These are phyloP conservation scores for Crotalus tigris DNA, from an alignment of 2,113 vertebrate genomes.

Conservation along the genomic window DNA sequence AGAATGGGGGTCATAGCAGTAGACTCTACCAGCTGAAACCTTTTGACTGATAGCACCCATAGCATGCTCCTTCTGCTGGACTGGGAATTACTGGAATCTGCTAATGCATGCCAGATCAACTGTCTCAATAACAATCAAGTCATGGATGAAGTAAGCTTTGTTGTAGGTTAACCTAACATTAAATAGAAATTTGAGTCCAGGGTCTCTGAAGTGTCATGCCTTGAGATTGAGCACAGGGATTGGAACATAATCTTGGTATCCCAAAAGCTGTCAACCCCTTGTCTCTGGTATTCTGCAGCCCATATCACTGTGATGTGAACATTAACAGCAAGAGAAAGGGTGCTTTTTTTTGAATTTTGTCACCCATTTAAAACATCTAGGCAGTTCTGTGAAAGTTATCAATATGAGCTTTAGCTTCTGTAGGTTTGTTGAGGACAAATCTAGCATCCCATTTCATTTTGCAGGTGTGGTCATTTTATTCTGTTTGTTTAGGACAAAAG, in stretches of 20 bases:
- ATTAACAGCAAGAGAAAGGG: neutral
- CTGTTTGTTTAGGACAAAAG: neutral
- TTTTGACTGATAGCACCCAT: neutral
- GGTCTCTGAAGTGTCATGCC: neutral
- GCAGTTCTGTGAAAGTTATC: neutral
- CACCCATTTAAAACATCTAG: neutral
- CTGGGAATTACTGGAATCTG: neutral
- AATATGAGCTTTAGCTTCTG: neutral
- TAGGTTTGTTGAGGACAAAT: neutral
- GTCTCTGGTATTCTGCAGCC: neutral
- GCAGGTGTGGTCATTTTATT: neutral
- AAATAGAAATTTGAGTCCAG: neutral
- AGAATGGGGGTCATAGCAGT: neutral
- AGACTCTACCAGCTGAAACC: neutral
- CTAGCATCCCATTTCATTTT: neutral
- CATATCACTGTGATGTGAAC: neutral
- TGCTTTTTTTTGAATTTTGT: neutral
- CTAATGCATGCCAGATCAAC: neutral
- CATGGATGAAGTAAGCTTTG: neutral
- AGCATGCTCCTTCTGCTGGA: neutral
- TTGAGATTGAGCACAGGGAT: neutral
- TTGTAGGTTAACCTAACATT: neutral
- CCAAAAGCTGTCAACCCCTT: neutral
- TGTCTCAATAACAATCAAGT: neutral
- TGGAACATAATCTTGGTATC: neutral